Evolutionary conservation across 2,113 vertebrate genomes (phyloP).

Genomic region (Stictonetta naevosa): DNA sequence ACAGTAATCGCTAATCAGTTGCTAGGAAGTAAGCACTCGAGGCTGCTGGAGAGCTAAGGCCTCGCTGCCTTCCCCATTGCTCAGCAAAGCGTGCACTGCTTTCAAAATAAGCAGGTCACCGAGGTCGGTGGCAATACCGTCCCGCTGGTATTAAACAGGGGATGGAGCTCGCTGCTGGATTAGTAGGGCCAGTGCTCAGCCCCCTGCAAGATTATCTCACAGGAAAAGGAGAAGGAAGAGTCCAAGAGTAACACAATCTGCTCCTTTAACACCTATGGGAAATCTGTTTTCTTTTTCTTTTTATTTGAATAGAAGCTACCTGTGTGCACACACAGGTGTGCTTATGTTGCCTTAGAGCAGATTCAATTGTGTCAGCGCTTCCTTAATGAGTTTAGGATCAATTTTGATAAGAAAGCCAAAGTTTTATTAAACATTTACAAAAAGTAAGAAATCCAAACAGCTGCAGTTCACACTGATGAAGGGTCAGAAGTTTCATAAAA

Average conservation of each 20-base stretch:
- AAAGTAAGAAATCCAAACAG: not conserved
- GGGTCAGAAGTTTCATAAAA: not conserved
- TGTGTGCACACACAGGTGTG: accelerated
- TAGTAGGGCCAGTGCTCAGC: not conserved
- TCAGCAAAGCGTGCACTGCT: not conserved
- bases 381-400: not conserved
- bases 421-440: not conserved
- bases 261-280: not conserved
- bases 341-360: not conserved
- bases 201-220: not conserved
- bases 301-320: not conserved
- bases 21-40: not conserved
- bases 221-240: not conserved
- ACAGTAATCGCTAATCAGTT: not conserved
- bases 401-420: not conserved
- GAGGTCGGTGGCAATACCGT: not conserved
- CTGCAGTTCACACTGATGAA: not conserved
- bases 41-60: not conserved
- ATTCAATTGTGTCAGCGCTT: not conserved
- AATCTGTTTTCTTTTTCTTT: not conserved
- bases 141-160: not conserved
- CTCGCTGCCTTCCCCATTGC: not conserved
- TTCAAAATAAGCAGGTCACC: not conserved
- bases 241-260: not conserved
- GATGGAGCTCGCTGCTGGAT: not conserved